A percentile compares a stretch with the other conserved stretches of the same genome.
Conservation (phyloP, 2,888 invertebrate species). For the Coremacera marginata region DNA sequence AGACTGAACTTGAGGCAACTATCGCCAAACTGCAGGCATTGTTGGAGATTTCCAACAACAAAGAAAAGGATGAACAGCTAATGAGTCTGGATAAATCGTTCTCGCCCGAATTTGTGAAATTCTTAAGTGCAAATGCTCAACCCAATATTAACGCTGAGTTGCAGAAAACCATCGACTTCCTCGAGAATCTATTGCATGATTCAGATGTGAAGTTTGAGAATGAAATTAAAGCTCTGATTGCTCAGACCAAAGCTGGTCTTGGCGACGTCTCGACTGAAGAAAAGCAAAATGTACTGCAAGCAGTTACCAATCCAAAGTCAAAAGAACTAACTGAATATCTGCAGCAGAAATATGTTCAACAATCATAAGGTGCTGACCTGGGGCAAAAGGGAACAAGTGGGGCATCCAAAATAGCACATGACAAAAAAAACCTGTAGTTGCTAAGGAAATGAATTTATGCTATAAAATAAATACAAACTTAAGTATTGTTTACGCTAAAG, state of each 20-base stretch:
- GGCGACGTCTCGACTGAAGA: slow-evolving; percentile 51
- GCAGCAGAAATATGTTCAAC: slow-evolving; percentile 55
- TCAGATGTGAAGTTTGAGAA: slow-evolving; percentile 46
- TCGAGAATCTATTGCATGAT: slow-evolving; percentile 51
- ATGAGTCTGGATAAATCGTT: slow-evolving; percentile 51
- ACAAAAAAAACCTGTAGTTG: too few relatives aligned
- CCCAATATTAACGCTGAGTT: slow-evolving; percentile 53
- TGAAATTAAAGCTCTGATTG: slow-evolving; percentile 54
- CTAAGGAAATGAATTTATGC: too few relatives aligned
- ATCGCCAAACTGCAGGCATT: slow-evolving; percentile 50
- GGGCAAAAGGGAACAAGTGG: too few relatives aligned
- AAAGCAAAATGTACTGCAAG: slow-evolving; percentile 53
- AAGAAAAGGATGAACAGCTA: slow-evolving; percentile 52
- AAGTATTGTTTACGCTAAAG: too few relatives aligned
- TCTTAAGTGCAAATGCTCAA: slow-evolving; percentile 51
- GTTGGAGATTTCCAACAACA: slow-evolving; percentile 49
- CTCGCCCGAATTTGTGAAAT: slow-evolving; percentile 51
- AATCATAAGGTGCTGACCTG: slow-evolving; percentile 43
- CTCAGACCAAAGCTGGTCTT: slow-evolving; percentile 52
- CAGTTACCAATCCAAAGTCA: slow-evolving; percentile 54
- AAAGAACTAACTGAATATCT: slow-evolving; percentile 52
- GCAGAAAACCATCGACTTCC: slow-evolving; percentile 53
- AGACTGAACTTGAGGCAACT: slow-evolving; percentile 52
- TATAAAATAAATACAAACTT: too few relatives aligned
- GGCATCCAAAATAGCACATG: too few relatives aligned